These are phyloP conservation scores for Microcebus griseorufus DNA, from an alignment of 2,113 vertebrate species.

Conservation along the genomic window DNA sequence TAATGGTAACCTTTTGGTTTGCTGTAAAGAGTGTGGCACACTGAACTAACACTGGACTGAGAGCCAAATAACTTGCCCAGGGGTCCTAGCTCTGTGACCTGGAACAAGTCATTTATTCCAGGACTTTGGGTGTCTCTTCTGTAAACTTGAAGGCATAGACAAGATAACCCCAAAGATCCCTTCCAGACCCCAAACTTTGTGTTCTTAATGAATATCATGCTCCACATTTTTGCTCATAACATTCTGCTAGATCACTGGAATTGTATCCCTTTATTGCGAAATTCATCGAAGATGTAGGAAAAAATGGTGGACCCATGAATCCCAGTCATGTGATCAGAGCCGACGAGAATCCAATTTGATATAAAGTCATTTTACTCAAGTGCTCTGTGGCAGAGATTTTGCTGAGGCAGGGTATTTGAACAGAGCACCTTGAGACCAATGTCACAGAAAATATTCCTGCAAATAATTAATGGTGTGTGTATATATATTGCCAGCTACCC, in stretches of 20 bases:
- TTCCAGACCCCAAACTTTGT: background rate
- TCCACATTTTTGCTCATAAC: background rate
- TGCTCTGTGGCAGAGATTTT: conserved; percentile 50
- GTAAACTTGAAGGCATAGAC: background rate
- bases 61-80: background rate
- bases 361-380: conserved; percentile 59
- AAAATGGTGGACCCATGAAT: background rate
- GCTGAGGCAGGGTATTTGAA: conserved; percentile 65
- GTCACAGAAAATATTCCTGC: conserved; percentile 69
- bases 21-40: background rate
- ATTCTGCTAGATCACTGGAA: conserved; percentile 5
- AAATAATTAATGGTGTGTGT: conserved; percentile 74
- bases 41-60: background rate
- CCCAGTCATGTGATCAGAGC: conserved; percentile 18
- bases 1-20: background rate
- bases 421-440: conserved; percentile 77
- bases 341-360: conserved; percentile 64
- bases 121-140: background rate
- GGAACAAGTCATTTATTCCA: background rate
- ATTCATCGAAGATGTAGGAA: background rate
- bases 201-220: background rate
- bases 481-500: conserved; percentile 55
- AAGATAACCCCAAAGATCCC: background rate
- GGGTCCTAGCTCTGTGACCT: background rate
- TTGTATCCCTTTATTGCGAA: background rate